phyloP scores from a whole-genome alignment of 2,113 vertebrate species.

The Deroptyus accipitrinus region DNA sequence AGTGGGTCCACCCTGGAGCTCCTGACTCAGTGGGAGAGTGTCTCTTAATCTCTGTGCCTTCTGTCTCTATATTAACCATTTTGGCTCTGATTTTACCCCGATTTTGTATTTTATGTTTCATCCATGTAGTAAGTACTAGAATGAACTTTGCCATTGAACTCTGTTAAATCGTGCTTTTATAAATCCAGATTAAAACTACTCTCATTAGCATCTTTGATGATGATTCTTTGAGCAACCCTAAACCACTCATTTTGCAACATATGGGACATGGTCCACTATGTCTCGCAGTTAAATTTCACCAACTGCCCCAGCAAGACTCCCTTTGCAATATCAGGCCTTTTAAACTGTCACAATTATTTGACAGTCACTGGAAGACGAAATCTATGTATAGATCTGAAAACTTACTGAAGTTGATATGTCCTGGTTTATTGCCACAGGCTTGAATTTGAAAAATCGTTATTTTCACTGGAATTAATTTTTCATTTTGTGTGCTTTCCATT shows the following conservation, averaged over 20 bases:
- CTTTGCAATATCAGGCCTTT: neutral
- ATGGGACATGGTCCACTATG: neutral
- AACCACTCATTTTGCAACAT: neutral
- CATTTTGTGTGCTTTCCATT: neutral
- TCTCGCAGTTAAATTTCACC: neutral
- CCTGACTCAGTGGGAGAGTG: neutral
- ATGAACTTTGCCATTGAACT: neutral
- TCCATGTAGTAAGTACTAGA: neutral
- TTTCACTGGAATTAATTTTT: neutral
- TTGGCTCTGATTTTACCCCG: neutral
- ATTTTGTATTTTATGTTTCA: neutral
- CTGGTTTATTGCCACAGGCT: neutral
- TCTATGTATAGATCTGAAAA: neutral
- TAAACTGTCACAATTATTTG: neutral
- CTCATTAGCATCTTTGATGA: neutral
- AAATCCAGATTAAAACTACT: neutral
- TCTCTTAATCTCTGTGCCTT: neutral
- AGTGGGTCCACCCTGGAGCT: neutral
- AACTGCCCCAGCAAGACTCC: neutral
- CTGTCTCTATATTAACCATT: neutral
- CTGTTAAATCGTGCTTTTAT: neutral
- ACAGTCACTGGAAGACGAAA: neutral
- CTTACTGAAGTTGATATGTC: neutral
- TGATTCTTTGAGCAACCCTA: neutral
- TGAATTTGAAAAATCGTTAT: neutral